Conservation (phyloP, 2,888 invertebrate genomes). For the Protophormia terraenovae region DNA sequence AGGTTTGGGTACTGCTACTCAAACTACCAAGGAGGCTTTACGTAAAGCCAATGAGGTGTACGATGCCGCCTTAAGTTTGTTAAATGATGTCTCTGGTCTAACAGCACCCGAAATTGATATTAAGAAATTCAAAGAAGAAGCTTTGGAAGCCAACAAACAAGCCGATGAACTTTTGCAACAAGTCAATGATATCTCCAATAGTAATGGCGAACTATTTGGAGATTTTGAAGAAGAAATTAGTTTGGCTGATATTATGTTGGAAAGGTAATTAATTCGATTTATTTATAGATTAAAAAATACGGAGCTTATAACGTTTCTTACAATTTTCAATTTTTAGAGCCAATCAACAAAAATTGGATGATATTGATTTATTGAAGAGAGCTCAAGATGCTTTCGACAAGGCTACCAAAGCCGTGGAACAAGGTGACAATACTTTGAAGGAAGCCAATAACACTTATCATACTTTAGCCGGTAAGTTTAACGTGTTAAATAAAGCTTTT, state of each 20-base stretch:
- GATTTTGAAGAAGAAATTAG: slow-evolving; percentile 86
- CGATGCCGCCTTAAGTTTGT: slow-evolving; percentile 90
- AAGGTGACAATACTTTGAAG: slow-evolving; percentile 90
- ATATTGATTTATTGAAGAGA: slow-evolving; percentile 90
- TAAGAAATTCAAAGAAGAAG: slow-evolving; percentile 85
- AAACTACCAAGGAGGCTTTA: slow-evolving; percentile 88
- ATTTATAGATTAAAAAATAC: neutral
- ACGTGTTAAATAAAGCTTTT: neutral
- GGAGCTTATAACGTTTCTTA: neutral
- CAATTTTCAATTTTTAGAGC: slow-evolving; percentile 81
- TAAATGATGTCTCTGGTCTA: slow-evolving; percentile 90
- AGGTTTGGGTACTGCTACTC: slow-evolving; percentile 86
- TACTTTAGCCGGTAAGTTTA: slow-evolving; percentile 81
- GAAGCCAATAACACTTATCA: slow-evolving; percentile 91
- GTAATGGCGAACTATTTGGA: slow-evolving; percentile 83
- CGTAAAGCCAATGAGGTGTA: slow-evolving; percentile 89
- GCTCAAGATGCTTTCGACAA: slow-evolving; percentile 88
- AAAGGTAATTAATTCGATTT: slow-evolving; percentile 71
- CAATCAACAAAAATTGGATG: slow-evolving; percentile 87
- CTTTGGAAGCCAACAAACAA: slow-evolving; percentile 85
- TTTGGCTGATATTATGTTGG: slow-evolving; percentile 87
- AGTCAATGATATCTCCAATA: slow-evolving; percentile 74
- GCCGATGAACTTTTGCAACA: slow-evolving; percentile 76
- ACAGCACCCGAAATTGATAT: slow-evolving; percentile 90
- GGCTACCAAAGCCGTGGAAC: slow-evolving; percentile 91